Base-by-base conservation (phyloP, 2,888 invertebrate species). In the Cistogaster globosa region DNA sequence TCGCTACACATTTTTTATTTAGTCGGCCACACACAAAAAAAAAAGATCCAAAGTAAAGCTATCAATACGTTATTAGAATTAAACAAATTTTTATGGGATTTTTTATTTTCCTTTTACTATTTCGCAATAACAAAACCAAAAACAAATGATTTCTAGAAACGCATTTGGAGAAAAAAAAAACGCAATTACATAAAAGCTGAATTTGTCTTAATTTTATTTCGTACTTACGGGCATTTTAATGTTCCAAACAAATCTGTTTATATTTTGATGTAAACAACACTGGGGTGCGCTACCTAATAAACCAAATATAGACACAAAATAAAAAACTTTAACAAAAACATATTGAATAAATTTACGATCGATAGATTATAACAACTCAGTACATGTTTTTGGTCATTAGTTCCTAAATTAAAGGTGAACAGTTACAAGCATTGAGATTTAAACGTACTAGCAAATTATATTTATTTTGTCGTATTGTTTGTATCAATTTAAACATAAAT, bases 221-320 rank as follows among this genome's bases (percentile, higher is more conserved):
- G 62, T 62, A 78, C 68, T 78, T 78, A 53, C 60, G 77, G 68
- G 53, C 32, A 62, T 78, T 53, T 69, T 45, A 32, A 62, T 42
- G 7, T 69, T 42, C 36, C 20, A 67, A 67, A 45, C 57, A 58
- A 42, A 58, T 72, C 74, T 67, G 48, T 63, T 79, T 79, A 55
- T n/a, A 71, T 48, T 62, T 78, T 63, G 5, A 55, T 75, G 22
- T 42, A 45, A 74, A 60, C 75, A 69, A 26, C 36, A 42, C 12
- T 38, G 55, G 63, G 82, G 76, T 82, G 82, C 76, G 82, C 77
- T 63, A 53, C 51, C 53, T 51, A 77, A 53, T 63, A 58, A 82
- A 63, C 32, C 5, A 58, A 51, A 77, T 67, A 11, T 53, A 14
- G 36, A 55, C 16, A 48, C 8, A 22, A 42, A 22, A 22, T 22